Evolutionary conservation across 92 coral and sea anemone species (phyloP).

Genomic region (Epizoanthus rinbou): DNA sequence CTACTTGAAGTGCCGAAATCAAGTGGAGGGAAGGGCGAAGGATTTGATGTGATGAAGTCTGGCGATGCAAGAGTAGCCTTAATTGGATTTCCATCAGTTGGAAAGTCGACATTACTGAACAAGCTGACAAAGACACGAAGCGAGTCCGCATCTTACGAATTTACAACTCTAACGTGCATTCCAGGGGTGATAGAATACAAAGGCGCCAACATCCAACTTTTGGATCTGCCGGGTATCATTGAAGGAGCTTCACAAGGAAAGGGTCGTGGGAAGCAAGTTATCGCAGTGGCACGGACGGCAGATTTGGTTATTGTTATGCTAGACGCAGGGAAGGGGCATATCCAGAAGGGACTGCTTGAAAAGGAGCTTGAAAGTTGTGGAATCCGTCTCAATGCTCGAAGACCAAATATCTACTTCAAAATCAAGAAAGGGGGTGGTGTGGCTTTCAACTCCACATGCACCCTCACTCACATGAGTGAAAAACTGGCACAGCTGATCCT

Average conservation of each 20-base stretch:
- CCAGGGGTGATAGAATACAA: slow-evolving; percentile 94
- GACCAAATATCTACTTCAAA: slow-evolving; percentile 95
- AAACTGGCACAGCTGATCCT: slow-evolving; percentile 87
- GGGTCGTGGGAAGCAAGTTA: slow-evolving; percentile 93
- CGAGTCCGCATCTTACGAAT: slow-evolving; percentile 92
- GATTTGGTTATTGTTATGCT: slow-evolving; percentile 96
- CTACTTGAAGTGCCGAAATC: slow-evolving; percentile 89
- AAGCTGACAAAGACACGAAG: slow-evolving; percentile 91
- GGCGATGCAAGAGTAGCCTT: slow-evolving; percentile 98
- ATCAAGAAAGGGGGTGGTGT: slow-evolving; percentile 94
- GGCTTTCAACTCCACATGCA: slow-evolving; percentile 90
- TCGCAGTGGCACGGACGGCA: slow-evolving; percentile 97
- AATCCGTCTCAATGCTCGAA: slow-evolving; percentile 83
- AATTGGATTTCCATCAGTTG: slow-evolving; percentile 97
- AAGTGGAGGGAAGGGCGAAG: slow-evolving; percentile 94
- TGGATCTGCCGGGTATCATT: slow-evolving; percentile 96
- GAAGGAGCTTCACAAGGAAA: slow-evolving; percentile 97
- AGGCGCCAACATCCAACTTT: slow-evolving; percentile 95
- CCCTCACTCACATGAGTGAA: slow-evolving; percentile 90
- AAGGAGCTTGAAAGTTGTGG: slow-evolving; percentile 96
- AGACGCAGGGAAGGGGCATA: slow-evolving; percentile 91
- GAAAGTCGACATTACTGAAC: slow-evolving; percentile 92
- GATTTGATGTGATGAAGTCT: slow-evolving; percentile 99
- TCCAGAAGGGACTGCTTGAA: slow-evolving; percentile 88
- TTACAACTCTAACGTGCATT: slow-evolving; percentile 95